Conservation (phyloP, 2,888 invertebrate species). For the Pherbina coryleti region DNA sequence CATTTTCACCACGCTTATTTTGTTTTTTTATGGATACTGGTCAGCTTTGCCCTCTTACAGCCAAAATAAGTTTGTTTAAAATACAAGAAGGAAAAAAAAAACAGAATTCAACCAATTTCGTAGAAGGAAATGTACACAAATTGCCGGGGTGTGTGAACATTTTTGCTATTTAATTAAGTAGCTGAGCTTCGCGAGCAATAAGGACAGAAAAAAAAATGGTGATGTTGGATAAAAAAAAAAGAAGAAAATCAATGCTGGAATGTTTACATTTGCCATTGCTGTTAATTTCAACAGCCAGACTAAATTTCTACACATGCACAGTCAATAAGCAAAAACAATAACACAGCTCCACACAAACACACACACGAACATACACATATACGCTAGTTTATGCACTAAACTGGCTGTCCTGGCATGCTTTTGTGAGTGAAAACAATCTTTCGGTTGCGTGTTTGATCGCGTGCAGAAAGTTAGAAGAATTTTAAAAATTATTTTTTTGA, state of each 20-base stretch:
- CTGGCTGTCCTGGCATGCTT: background rate
- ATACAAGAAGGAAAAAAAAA: background rate
- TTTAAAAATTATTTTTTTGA: background rate
- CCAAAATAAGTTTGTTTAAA: background rate
- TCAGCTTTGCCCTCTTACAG: too few relatives aligned
- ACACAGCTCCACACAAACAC: background rate
- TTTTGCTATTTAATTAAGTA: conserved; percentile 9
- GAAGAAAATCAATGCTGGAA: background rate
- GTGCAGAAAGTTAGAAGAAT: background rate
- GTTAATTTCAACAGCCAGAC: background rate
- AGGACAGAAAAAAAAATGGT: too few relatives aligned
- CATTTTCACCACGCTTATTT: background rate
- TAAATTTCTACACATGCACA: background rate
- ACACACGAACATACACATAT: background rate
- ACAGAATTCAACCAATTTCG: background rate
- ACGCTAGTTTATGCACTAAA: background rate
- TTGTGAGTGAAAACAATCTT: background rate
- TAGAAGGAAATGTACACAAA: conserved; percentile 62
- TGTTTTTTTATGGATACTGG: too few relatives aligned
- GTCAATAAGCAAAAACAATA: background rate
- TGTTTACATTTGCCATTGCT: background rate
- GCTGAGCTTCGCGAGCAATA: background rate
- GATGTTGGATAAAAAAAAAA: background rate
- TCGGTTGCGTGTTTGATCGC: conserved; percentile 3
- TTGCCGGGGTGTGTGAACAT: conserved; percentile 49